Base-by-base conservation (phyloP, 2,888 invertebrate species). In the Zygaena filipendulae region DNA sequence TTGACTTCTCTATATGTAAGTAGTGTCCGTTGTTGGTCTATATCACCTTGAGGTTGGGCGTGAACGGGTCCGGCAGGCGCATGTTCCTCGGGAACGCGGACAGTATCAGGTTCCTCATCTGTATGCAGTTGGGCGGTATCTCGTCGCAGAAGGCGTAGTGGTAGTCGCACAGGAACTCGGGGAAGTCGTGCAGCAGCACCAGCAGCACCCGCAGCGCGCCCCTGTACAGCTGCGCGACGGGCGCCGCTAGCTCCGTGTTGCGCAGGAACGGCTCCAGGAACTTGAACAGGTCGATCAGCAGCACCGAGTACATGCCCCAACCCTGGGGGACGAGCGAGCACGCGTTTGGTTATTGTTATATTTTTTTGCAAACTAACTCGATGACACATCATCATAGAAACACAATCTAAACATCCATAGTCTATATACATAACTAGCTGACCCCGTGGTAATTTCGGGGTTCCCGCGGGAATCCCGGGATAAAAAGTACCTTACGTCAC, bases 101-200 rank as follows among this genome's bases (percentile, higher is more conserved):
- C 37, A 99, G 80, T 29, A 99, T 97, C 31, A 99, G 83, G 63
- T 99, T 99, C 27, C 99, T 85, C 95, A 99, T 95, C 68, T 94
- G 98, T 44, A 99, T 97, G 71, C 99, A 99, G 67, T 99, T 99
- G 3, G 98, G 95, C 24, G 99, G 98, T 49, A 99, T 98, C 36
- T 95, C 97, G 68, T 99, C 99, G 67, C 99, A 98, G 77, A 99
- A 97, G 23, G 95, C 94, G 64, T 98, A 98, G 67, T 99, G 97
- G 68, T 97, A 98, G 63, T 99, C 99, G 69, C 98, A 98, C 27
- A 99, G 83, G 67, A 99, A 97, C 74, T 99, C 99, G 0, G 99
- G 99, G 67, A 99, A 99, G 64, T 99, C 99, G 60, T 99, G 99
- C 7, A 99, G 82, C 14, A 99, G 79, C 0, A 99, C 97, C 20